Conservation (phyloP, 2,888 invertebrate species). For the Diarsia rubi region DNA sequence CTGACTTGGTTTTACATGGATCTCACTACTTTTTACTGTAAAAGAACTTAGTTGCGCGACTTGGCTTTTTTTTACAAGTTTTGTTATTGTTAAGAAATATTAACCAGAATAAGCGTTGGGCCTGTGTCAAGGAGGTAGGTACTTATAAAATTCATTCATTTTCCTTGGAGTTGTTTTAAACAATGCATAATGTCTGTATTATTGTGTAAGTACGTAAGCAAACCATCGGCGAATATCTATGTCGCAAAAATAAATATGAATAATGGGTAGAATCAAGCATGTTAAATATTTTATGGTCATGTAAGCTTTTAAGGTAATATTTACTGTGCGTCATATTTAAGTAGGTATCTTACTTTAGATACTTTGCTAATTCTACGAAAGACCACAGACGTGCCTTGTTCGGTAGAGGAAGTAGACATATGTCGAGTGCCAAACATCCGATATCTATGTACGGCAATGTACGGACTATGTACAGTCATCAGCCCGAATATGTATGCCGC, state of each 20-base stretch:
- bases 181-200: constrained; percentile 30
- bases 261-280: neutral
- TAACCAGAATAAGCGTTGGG: too few relatives aligned
- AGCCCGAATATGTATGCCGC: too few relatives aligned
- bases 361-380: constrained; percentile 26
- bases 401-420: constrained; percentile 33
- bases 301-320: constrained; percentile 12
- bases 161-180: constrained; percentile 11
- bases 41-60: too few relatives aligned
- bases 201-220: constrained; percentile 16
- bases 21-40: too few relatives aligned
- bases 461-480: neutral
- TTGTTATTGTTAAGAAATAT: too few relatives aligned
- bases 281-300: constrained; percentile 20
- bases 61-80: too few relatives aligned
- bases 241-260: constrained; percentile 33
- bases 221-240: neutral
- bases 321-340: constrained; percentile 15
- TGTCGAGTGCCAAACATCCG: constrained; percentile 26
- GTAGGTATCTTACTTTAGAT: neutral
- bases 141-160: constrained; percentile 2
- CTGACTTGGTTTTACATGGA: too few relatives aligned
- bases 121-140: constrained; percentile 32
- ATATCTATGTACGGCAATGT: neutral
- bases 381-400: neutral